A percentile compares a stretch with the other conserved stretches of the same genome.
phyloP scores from a whole-genome alignment of 2,113 vertebrate species.

The Pangasianodon gigas region DNA sequence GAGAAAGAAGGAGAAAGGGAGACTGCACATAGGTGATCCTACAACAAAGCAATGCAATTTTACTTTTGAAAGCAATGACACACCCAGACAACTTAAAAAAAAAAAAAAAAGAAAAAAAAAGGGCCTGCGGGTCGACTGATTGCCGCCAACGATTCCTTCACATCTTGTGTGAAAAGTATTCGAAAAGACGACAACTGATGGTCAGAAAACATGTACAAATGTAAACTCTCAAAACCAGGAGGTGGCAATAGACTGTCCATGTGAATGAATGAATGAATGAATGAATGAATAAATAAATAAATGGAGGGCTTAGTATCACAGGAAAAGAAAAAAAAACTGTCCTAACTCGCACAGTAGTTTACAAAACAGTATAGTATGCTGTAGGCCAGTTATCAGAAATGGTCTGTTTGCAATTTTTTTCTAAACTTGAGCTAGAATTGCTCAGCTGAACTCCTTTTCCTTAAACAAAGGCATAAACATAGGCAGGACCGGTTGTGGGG shows the following conservation, averaged over 20 bases:
- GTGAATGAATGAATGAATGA: background rate
- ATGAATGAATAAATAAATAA: background rate
- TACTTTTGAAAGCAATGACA: background rate
- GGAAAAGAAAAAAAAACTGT: background rate
- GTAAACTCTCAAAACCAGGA: background rate
- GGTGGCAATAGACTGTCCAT: too few relatives aligned
- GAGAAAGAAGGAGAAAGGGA: constrained; percentile 38
- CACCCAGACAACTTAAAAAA: background rate
- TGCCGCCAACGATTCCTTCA: background rate
- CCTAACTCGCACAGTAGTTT: background rate
- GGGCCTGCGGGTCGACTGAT: background rate
- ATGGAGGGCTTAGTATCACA: background rate
- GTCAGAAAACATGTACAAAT: background rate
- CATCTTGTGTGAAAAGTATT: background rate
- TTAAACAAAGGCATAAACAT: background rate
- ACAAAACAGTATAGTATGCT: background rate
- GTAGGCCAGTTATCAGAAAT: too few relatives aligned
- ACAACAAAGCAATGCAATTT: background rate
- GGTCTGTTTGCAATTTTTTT: too few relatives aligned
- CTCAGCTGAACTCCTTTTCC: background rate
- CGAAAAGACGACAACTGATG: background rate
- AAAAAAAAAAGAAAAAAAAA: background rate
- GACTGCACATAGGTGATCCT: background rate
- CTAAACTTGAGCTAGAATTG: background rate
- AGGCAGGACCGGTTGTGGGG: background rate